Conservation (phyloP, 64 coral and sea anemone species). For the Trachythela sp. region DNA sequence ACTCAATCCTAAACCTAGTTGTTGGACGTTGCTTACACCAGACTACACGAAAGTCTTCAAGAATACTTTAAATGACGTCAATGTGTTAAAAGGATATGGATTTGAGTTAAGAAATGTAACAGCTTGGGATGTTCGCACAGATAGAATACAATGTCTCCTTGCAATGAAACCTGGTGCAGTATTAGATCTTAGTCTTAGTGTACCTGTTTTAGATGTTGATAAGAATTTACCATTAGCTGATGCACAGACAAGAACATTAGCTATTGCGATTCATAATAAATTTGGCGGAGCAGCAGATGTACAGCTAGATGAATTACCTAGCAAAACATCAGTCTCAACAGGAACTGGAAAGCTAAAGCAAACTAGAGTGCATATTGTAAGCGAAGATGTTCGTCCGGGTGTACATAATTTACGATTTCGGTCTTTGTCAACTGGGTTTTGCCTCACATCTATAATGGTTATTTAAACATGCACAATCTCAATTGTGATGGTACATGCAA, state of each 20-base stretch:
- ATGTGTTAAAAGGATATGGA: constrained; percentile 48
- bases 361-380: constrained; percentile 38
- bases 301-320: constrained; percentile 59
- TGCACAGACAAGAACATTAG: constrained; percentile 44
- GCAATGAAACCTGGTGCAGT: constrained; percentile 64
- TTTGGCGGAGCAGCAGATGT: constrained; percentile 70
- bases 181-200: constrained; percentile 55
- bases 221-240: constrained; percentile 4
- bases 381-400: constrained; percentile 44
- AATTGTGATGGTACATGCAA: neutral
- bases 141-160: constrained; percentile 77
- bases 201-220: constrained; percentile 24
- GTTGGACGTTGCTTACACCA: constrained; percentile 92
- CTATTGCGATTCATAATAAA: constrained; percentile 75
- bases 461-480: neutral
- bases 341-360: constrained; percentile 1
- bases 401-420: constrained; percentile 62
- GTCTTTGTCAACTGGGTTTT: constrained; percentile 68
- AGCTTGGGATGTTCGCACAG: constrained; percentile 69
- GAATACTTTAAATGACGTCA: constrained; percentile 63
- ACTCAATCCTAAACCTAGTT: constrained; percentile 48
- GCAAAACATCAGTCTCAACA: neutral
- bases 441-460: constrained; percentile 72
- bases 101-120: constrained; percentile 80
- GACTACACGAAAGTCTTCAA: constrained; percentile 48